Evolutionary conservation across 2,797 vertebrate species (phyloP).

Genomic region (Sebastes minor): DNA sequence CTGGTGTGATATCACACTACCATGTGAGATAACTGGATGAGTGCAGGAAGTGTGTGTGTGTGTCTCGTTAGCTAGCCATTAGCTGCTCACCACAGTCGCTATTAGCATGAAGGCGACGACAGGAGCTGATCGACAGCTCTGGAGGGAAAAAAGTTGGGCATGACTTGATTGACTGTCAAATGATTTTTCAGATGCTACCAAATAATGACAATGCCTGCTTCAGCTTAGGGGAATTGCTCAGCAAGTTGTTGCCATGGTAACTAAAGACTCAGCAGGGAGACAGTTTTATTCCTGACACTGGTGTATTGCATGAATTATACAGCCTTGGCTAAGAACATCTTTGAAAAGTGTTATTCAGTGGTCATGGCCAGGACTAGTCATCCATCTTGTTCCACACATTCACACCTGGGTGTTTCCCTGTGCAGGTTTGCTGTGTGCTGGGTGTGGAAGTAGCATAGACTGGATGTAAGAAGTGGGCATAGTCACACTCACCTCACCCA

Average conservation of each 20-base stretch:
- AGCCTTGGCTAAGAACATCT: conserved; percentile 2
- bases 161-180: conserved; percentile 14
- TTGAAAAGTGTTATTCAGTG: conserved; percentile 4
- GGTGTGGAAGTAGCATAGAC: too few species aligned
- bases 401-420: too few species aligned
- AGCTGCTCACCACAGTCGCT: background rate
- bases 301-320: conserved; percentile 13
- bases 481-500: too few species aligned
- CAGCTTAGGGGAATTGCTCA: conserved; percentile 20
- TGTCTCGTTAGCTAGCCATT: conserved; percentile 18
- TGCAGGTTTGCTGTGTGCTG: too few species aligned
- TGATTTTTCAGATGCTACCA: conserved; percentile 2
- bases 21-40: background rate
- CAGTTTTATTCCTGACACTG: conserved; percentile 20
- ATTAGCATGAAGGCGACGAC: background rate
- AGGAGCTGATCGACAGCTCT: background rate
- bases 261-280: conserved; percentile 12
- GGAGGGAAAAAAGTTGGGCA: background rate
- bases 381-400: too few species aligned
- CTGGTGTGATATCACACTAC: background rate
- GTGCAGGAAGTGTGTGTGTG: background rate
- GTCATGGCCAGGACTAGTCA: background rate
- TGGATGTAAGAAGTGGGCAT: too few species aligned
- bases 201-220: conserved; percentile 21
- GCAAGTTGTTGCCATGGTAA: conserved; percentile 38